Base-by-base conservation (phyloP, 2,888 invertebrate genomes). In the Tholera decimalis region DNA sequence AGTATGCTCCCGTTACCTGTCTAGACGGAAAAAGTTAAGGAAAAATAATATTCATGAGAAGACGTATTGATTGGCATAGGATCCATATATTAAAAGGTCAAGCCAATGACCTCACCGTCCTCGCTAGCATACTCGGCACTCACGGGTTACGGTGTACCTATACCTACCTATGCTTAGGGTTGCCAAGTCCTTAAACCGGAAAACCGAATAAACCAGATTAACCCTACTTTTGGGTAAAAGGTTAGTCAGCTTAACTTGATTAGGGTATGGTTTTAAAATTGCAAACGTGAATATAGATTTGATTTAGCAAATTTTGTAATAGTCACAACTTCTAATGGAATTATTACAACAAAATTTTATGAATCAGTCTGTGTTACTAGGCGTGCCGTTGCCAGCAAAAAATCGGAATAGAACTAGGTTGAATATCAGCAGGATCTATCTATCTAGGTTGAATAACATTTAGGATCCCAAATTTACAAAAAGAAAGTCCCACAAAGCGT, bases 61-160 rank as follows among this genome's bases (percentile, higher is more conserved):
- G 28, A 76, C 46, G 65, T 44, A 55, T 54, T 80, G 67, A 79
- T 77, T 77, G 70, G 66, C 70, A 80, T 72, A 76, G 70, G 77
- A 83, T 83, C 76, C 65, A 70, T 61, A 59, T 73, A 77, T 77
- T 79, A 84, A 82, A 88, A 88, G 89, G 89, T 89, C 89, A 89
- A 66, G 91, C 79, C 89, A 90, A 88, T 92, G 92, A 92, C 89
- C 91, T 91, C 91, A 89, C 79, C 82, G 78, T 77, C 78, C 74
- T 73, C 74, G 74, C 74, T 54, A 53, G 67, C 67, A 78, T 78
- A 65, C 57, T 41, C 65, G 39, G 59, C 77, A 64, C 53, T 68
- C 62, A 47, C 55, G 65, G 68, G 61, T 63, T 81, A 79, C 82
- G 80, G 9, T 80, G 80, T 43, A 58, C 53, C 47, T 67, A 47